Conservation (phyloP, 2,113 vertebrate genomes). For the Papio anubis region DNA sequence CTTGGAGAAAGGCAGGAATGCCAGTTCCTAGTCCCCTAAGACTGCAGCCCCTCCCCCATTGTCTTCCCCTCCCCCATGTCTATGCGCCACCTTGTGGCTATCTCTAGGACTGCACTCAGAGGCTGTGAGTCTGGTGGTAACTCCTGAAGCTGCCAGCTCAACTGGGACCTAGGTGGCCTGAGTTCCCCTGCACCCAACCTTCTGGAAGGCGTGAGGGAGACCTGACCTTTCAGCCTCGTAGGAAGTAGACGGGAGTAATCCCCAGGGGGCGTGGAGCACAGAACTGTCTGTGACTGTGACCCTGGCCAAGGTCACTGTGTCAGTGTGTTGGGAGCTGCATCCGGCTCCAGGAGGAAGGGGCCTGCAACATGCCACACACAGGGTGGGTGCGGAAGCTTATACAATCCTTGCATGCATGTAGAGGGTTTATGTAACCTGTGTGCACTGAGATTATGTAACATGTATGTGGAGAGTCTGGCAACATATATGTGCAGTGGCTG, state of each 20-base stretch:
- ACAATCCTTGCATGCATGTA: slow-evolving; percentile 44
- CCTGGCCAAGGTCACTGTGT: slow-evolving; percentile 80
- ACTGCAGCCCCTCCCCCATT: background rate
- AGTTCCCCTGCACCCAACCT: background rate
- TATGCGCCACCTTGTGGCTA: slow-evolving; percentile 66
- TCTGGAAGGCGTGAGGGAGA: background rate
- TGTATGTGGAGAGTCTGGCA: slow-evolving; percentile 50
- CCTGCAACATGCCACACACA: background rate
- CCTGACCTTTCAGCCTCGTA: slow-evolving; percentile 12
- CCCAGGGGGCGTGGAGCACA: slow-evolving; percentile 13
- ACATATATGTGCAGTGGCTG: slow-evolving; percentile 46
- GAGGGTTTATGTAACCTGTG: slow-evolving; percentile 66
- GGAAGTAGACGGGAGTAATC: slow-evolving; percentile 42
- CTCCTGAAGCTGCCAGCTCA: background rate
- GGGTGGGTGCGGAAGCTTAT: slow-evolving; percentile 56
- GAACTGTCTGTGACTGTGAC: slow-evolving; percentile 49
- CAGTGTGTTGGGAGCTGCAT: slow-evolving; percentile 70
- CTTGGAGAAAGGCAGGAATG: slow-evolving; percentile 29
- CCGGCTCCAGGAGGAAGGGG: slow-evolving; percentile 36
- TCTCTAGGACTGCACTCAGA: slow-evolving; percentile 53
- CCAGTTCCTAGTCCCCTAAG: background rate
- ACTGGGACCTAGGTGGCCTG: background rate
- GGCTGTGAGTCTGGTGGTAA: background rate
- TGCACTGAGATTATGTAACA: slow-evolving; percentile 67
- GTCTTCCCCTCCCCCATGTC: slow-evolving; percentile 53